Percentiles rank a stretch among this genome's conserved stretches.
Conservation (phyloP, 2,797 vertebrate genomes). For the Cygnus olor region DNA sequence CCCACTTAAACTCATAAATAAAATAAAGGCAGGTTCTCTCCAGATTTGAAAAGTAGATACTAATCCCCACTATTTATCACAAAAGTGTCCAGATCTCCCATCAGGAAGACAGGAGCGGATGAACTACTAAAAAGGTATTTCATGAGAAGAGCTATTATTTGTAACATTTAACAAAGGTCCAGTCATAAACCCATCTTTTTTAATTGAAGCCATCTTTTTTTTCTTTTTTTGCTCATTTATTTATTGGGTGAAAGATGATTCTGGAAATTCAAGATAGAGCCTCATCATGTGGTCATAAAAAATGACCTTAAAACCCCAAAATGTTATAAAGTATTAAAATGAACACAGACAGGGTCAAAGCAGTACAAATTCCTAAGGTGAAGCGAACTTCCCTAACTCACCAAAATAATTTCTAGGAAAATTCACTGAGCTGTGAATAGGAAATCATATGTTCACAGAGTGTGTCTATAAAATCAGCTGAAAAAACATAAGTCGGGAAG, state of each 20-base stretch:
- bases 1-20: background rate
- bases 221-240: background rate
- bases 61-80: background rate
- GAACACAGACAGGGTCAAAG: background rate
- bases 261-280: background rate
- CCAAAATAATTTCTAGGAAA: slow-evolving; percentile 27
- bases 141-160: background rate
- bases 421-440: background rate
- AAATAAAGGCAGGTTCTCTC: background rate
- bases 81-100: background rate
- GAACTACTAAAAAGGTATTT: background rate
- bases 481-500: background rate
- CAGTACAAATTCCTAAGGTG: background rate
- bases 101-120: background rate
- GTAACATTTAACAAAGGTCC: background rate
- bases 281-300: background rate
- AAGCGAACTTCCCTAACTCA: background rate
- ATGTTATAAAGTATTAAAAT: background rate
- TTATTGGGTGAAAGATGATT: background rate
- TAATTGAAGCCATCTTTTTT: background rate
- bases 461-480: background rate
- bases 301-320: background rate
- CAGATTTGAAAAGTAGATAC: background rate
- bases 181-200: background rate
- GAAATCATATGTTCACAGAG: background rate